A percentile compares a stretch with the other conserved stretches of the same genome.
These are phyloP conservation scores for Aplodontia rufa DNA, from an alignment of 2,113 vertebrate species.

Conservation along the genomic window DNA sequence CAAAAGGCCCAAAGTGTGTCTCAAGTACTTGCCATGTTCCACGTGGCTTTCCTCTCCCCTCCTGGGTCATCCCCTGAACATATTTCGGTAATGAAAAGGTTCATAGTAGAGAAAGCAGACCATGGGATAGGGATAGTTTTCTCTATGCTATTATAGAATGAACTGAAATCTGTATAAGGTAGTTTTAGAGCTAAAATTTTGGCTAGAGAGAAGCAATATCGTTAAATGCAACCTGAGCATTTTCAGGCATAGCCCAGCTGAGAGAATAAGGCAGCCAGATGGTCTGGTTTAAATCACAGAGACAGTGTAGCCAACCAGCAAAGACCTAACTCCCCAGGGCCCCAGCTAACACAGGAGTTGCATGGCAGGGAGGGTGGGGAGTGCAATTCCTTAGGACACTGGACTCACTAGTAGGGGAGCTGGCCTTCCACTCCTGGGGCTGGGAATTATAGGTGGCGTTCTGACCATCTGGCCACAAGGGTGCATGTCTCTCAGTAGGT, in stretches of 20 bases:
- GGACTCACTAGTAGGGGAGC: neutral
- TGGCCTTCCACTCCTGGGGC: neutral
- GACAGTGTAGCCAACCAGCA: neutral
- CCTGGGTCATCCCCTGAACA: neutral
- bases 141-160: constrained; percentile 29
- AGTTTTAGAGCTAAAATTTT: constrained; percentile 21
- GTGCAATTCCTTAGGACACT: neutral
- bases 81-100: constrained; percentile 52
- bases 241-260: constrained; percentile 34
- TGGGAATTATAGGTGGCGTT: neutral
- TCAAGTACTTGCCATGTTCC: neutral
- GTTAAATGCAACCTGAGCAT: constrained; percentile 25
- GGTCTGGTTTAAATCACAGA: constrained; percentile 69
- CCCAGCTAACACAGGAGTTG: neutral
- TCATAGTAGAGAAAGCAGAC: constrained; percentile 30
- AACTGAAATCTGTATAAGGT: constrained; percentile 42
- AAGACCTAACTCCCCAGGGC: neutral
- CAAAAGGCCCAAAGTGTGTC: neutral
- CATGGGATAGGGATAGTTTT: neutral
- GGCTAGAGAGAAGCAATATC: neutral
- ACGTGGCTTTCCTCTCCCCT: neutral
- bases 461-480: neutral
- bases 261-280: constrained; percentile 22
- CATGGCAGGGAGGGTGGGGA: neutral
- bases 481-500: neutral